Evolutionary conservation across 2,113 vertebrate species (phyloP).

Genomic region (Charadrius vociferus): DNA sequence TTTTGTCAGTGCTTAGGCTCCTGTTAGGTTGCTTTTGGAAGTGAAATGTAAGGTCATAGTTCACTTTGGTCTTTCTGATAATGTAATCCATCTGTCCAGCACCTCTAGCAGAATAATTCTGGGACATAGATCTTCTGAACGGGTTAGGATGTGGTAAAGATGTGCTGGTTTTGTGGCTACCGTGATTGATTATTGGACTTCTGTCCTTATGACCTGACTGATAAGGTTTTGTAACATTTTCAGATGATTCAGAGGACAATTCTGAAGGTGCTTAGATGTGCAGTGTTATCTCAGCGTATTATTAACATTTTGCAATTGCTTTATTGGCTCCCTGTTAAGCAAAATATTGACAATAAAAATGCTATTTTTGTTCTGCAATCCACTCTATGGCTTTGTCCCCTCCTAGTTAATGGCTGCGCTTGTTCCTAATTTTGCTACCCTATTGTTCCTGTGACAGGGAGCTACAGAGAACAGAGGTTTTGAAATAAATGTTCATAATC

Average conservation of each 20-base stretch:
- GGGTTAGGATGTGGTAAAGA: neutral
- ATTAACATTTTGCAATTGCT: conserved; percentile 50
- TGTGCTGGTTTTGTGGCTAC: neutral
- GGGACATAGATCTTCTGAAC: neutral
- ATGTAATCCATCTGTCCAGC: neutral
- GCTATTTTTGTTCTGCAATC: conserved; percentile 65
- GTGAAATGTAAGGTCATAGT: neutral
- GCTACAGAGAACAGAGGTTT: conserved; percentile 41
- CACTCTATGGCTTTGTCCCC: conserved; percentile 32
- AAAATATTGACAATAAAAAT: conserved; percentile 75
- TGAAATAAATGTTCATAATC: conserved; percentile 74
- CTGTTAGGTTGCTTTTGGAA: neutral
- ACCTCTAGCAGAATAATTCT: neutral
- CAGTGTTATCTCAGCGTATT: conserved; percentile 35
- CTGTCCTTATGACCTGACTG: conserved; percentile 14
- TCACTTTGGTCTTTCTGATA: neutral
- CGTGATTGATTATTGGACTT: neutral
- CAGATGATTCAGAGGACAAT: neutral
- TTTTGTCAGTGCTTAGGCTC: neutral
- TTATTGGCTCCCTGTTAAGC: conserved; percentile 74
- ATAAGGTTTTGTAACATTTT: neutral
- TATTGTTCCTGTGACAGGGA: conserved; percentile 69
- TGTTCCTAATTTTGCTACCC: conserved; percentile 60
- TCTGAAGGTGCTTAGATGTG: neutral
- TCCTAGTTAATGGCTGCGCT: conserved; percentile 41